These are phyloP conservation scores for Danaus melanippus DNA, from an alignment of 1,140 invertebrate species.

Conservation along the genomic window DNA sequence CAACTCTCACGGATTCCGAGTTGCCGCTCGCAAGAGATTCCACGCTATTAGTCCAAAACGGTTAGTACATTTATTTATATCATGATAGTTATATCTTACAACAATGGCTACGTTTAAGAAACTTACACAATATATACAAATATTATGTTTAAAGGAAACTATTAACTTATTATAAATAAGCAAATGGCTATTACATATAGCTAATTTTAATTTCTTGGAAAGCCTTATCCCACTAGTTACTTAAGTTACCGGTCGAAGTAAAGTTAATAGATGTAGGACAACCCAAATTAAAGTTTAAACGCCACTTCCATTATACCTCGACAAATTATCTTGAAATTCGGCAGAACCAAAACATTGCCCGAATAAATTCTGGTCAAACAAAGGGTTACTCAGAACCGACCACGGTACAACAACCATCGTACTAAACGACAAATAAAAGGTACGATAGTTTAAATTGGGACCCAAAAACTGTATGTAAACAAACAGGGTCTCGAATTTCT, in stretches of 20 bases:
- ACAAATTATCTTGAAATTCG: slow-evolving; percentile 53
- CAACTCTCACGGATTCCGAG: slow-evolving; percentile 85
- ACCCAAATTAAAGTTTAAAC: slow-evolving; percentile 61
- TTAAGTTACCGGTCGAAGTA: slow-evolving; percentile 32
- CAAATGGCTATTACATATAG: background rate
- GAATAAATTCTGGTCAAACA: slow-evolving; percentile 54
- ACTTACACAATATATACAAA: too few relatives aligned
- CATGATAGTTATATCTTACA: too few relatives aligned
- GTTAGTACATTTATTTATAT: slow-evolving; percentile 64
- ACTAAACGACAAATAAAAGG: slow-evolving; percentile 68
- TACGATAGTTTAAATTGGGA: slow-evolving; percentile 63
- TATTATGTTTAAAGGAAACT: too few relatives aligned
- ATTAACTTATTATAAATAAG: too few relatives aligned
- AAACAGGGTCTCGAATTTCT: slow-evolving; percentile 47
- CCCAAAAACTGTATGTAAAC: slow-evolving; percentile 65
- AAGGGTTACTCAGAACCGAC: slow-evolving; percentile 37
- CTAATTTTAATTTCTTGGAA: slow-evolving; percentile 16
- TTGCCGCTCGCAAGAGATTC: slow-evolving; percentile 83
- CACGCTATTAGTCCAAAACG: slow-evolving; percentile 84
- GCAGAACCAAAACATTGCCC: slow-evolving; percentile 40
- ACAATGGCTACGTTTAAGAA: too few relatives aligned
- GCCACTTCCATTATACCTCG: slow-evolving; percentile 40
- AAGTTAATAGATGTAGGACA: slow-evolving; percentile 33
- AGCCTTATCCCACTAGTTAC: slow-evolving; percentile 25
- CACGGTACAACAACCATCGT: slow-evolving; percentile 50